Percentiles rank a stretch among this genome's conserved stretches.
These are phyloP conservation scores for Camelus bactrianus DNA, from an alignment of 2,113 vertebrate species.

Conservation along the genomic window DNA sequence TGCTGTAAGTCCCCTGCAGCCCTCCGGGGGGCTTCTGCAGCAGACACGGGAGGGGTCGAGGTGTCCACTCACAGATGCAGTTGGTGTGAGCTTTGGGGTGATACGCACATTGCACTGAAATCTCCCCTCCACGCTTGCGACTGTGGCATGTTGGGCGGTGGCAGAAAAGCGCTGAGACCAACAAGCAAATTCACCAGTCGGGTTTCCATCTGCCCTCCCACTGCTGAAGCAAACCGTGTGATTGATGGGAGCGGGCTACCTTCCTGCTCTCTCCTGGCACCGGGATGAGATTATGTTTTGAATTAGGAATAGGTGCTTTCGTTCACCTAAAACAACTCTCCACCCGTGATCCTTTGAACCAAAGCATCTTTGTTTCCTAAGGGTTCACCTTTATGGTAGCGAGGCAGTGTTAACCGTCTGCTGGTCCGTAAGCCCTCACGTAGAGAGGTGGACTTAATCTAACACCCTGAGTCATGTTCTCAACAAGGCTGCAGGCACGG, in stretches of 20 bases:
- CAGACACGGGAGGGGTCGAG: background rate
- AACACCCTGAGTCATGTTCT: background rate
- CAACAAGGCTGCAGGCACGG: rapidly evolving
- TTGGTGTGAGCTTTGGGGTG: too few relatives aligned
- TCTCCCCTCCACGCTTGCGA: background rate
- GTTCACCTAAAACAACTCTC: background rate
- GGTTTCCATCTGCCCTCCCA: background rate
- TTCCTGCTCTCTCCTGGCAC: background rate
- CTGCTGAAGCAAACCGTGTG: background rate
- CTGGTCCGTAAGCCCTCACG: background rate
- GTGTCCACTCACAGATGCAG: rapidly evolving
- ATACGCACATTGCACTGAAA: rapidly evolving
- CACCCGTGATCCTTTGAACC: background rate
- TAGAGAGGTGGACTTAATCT: background rate
- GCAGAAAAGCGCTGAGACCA: background rate
- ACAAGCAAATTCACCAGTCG: background rate
- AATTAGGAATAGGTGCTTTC: background rate
- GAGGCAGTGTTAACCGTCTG: too few relatives aligned
- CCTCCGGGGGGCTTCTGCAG: too few relatives aligned
- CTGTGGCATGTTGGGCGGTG: background rate
- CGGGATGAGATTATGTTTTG: background rate
- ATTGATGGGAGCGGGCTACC: too few relatives aligned
- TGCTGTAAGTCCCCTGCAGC: rapidly evolving
- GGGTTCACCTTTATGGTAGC: background rate
- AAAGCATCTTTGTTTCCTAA: background rate